Evolutionary conservation across 2,113 vertebrate species (phyloP).

Genomic region (Lycocorax pyrrhopterus): DNA sequence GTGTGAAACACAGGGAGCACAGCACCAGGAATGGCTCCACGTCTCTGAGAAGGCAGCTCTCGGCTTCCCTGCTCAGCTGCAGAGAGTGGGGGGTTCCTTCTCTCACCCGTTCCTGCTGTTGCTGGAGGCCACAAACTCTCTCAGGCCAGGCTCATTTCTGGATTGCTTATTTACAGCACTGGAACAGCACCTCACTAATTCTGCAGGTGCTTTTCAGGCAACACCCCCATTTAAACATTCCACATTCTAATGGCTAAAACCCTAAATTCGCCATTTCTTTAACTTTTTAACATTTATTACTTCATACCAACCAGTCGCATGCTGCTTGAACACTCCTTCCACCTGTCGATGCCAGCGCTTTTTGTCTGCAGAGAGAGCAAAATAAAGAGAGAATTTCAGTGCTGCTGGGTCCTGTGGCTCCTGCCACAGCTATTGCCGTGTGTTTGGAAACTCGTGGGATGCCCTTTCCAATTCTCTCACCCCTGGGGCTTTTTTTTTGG

Average conservation of each 20-base stretch:
- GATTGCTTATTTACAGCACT: neutral
- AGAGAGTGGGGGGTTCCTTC: neutral
- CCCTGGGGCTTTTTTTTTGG: neutral
- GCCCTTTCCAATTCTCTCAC: neutral
- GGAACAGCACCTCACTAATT: neutral
- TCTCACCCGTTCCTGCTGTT: neutral
- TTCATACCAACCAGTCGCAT: conserved; percentile 94
- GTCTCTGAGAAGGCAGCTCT: neutral
- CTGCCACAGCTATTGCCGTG: neutral
- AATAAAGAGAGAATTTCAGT: neutral
- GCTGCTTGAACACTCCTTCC: conserved; percentile 96
- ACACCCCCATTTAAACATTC: neutral
- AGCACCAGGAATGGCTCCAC: neutral
- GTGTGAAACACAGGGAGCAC: neutral
- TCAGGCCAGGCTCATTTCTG: neutral
- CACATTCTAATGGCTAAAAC: neutral
- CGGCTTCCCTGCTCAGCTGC: neutral
- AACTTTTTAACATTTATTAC: conserved; percentile 4
- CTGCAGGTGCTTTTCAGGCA: neutral
- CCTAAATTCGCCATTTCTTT: neutral
- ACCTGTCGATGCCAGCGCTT: conserved; percentile 93
- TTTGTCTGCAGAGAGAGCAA: conserved; percentile 80
- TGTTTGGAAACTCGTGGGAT: neutral
- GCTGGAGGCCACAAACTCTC: neutral
- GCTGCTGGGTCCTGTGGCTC: neutral